Evolutionary conservation across 2,113 vertebrate genomes (phyloP), one percentile per base, ranked within the genome.

Genomic region (Mormyrus lacerda): DNA sequence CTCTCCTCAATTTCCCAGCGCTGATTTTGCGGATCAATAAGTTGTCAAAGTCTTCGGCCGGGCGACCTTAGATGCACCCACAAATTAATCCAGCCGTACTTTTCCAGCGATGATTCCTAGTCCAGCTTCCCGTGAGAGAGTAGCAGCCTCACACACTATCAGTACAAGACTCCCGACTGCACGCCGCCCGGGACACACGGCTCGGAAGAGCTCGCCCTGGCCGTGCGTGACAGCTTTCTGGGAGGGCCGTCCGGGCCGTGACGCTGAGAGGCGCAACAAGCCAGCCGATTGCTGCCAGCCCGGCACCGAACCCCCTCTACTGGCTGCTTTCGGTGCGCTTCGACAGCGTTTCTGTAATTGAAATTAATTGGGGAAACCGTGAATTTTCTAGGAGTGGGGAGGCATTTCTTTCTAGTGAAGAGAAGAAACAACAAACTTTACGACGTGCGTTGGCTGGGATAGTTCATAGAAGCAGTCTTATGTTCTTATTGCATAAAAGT

Each of bases 221-320:
- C 73, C 6, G 13, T 39, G 73, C 73, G 89, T 90, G 90, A 92
- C 92, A 90, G 91, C 91, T 93, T 92, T 93, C 90, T 88, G 93
- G 93, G 94, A 84, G 87, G 85, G 0, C 89, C 13, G 3, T 24
- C 50, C 7, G 44, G 91, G 93, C 94, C 90, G 88, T 79, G 1
- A 88, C 6, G 89, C 58, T 39, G 3, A 55, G 9, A 45, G 76
- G 48, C 53, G 0, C 0, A 4, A 3, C 8, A 0, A 84, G 95
- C 93, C 94, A 93, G 95, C 58, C 87, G 24, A 19, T 1, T 2
- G 27, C 3, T 92, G 94, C 95, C 95, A 94, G 94, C 95, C 95
- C 93, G 24, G 82, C 82, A 76, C n/a, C 35, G 87, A 24, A 89
- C 89, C 89, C 90, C 89, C 89, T 53, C 39, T 86, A 1, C 87